Conservation (phyloP, 2,113 vertebrate genomes). For the Gnathonemus longibarbis region DNA sequence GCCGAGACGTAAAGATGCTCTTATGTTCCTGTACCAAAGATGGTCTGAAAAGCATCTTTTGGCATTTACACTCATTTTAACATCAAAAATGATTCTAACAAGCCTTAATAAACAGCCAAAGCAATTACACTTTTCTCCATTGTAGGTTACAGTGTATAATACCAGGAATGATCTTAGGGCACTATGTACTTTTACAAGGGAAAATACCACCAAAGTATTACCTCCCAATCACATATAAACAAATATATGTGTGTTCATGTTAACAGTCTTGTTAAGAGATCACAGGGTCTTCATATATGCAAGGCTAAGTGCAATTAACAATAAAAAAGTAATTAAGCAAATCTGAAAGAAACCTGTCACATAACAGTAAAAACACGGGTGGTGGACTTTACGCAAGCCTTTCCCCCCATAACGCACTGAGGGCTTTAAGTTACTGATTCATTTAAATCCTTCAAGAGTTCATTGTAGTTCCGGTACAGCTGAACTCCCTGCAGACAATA, state of each 20-base stretch:
- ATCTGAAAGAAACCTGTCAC: not conserved
- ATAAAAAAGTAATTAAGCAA: conserved; percentile 7
- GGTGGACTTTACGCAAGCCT: not conserved
- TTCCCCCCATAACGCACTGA: not conserved
- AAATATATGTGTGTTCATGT: not conserved
- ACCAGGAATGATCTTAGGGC: not conserved
- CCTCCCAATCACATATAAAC: not conserved
- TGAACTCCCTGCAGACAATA: conserved; percentile 1
- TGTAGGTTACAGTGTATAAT: not conserved
- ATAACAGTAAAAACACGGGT: not conserved
- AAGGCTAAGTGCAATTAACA: conserved; percentile 1
- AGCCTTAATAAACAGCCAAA: not conserved
- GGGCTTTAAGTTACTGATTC: conserved; percentile 2
- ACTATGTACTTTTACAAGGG: not conserved
- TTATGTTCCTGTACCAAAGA: not conserved
- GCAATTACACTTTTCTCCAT: not conserved
- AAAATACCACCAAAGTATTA: not conserved
- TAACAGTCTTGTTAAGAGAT: not conserved
- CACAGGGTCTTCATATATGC: not conserved
- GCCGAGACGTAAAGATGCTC: not conserved
- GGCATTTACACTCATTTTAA: not conserved
- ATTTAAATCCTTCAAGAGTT: conserved; percentile 2
- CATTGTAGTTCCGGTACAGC: not conserved
- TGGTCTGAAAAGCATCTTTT: not conserved
- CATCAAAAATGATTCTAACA: not conserved